These are phyloP conservation scores for Diachasma alloeum DNA, from an alignment of 1,140 invertebrate species.

Conservation along the genomic window DNA sequence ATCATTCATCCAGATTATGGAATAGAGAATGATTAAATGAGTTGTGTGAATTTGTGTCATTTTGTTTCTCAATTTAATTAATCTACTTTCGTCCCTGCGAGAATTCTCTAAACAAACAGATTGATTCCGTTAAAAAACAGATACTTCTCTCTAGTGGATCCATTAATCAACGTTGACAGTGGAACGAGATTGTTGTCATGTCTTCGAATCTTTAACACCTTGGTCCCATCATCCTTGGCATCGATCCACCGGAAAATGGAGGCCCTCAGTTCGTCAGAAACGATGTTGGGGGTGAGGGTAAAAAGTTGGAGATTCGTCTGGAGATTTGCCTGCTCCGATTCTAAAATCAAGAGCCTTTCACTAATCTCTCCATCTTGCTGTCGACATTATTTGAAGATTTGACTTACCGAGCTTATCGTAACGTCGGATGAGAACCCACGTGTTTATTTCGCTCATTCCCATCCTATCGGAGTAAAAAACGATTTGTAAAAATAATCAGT, in stretches of 20 bases:
- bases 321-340: constrained; percentile 39
- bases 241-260: constrained; percentile 45
- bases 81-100: no score
- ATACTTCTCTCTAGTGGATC: constrained; percentile 50
- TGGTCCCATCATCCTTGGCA: constrained; percentile 45
- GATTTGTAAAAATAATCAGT: neutral
- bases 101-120: no score
- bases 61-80: no score
- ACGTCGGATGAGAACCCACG: constrained; percentile 52
- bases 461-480: constrained; percentile 34
- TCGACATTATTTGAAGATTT: constrained; percentile 25
- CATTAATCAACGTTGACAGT: constrained; percentile 46
- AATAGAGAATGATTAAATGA: no score
- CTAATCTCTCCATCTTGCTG: neutral
- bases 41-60: no score
- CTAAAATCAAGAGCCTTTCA: constrained; percentile 34
- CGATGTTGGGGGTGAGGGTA: constrained; percentile 40
- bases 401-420: constrained; percentile 51
- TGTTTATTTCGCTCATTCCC: constrained; percentile 50
- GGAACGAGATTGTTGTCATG: constrained; percentile 54
- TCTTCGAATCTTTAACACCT: constrained; percentile 53
- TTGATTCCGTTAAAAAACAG: constrained; percentile 34
- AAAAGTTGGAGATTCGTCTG: constrained; percentile 43
- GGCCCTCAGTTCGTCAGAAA: constrained; percentile 48
- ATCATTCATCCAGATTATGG: no score